phyloP scores from a whole-genome alignment of 2,888 invertebrate genomes.

The Latrodectus elegans region DNA sequence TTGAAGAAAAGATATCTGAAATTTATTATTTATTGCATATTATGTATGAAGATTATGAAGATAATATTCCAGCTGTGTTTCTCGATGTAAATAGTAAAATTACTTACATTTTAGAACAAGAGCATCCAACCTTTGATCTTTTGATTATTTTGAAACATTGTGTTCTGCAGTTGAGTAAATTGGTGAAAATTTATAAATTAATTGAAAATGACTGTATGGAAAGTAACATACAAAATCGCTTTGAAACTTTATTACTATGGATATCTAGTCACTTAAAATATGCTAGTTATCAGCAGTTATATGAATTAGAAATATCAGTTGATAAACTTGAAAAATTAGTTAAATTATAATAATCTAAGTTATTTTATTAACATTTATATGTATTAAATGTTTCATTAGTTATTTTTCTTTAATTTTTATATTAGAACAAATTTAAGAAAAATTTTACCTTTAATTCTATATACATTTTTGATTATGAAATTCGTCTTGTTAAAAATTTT shows the following conservation, averaged over 20 bases:
- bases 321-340: constrained; percentile 9
- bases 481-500: too few relatives aligned
- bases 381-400: too few relatives aligned
- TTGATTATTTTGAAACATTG: constrained; percentile 30
- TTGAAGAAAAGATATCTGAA: constrained; percentile 5
- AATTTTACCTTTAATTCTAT: too few relatives aligned
- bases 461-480: too few relatives aligned
- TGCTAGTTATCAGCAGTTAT: constrained; percentile 51
- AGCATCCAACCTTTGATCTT: neutral
- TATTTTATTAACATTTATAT: too few relatives aligned
- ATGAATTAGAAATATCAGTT: constrained; percentile 33
- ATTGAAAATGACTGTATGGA: neutral
- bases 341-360: neutral
- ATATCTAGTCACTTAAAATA: constrained; percentile 29
- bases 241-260: constrained; percentile 47
- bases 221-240: neutral
- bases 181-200: constrained; percentile 5
- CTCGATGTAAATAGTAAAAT: constrained; percentile 19
- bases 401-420: too few relatives aligned
- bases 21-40: constrained; percentile 15
- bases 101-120: constrained; percentile 1
- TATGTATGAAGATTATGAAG: constrained; percentile 6
- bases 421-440: too few relatives aligned
- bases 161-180: constrained; percentile 9
- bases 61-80: constrained; percentile 33